These are phyloP conservation scores for Trematomus loennbergii DNA, from an alignment of 2,113 vertebrate genomes.

Conservation along the genomic window DNA sequence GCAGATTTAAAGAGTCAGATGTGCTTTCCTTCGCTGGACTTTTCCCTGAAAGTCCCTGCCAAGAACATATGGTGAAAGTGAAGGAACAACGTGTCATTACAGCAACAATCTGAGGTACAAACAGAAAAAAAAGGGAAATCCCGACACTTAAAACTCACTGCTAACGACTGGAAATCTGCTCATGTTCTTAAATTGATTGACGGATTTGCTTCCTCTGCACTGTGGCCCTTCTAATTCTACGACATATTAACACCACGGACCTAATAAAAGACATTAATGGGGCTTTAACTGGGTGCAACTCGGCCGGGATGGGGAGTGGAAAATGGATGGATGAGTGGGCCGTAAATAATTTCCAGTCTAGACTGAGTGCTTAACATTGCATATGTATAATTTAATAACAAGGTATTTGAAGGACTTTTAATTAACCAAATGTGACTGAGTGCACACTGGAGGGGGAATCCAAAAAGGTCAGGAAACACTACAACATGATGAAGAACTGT, in stretches of 20 bases:
- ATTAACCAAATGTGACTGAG: conserved; percentile 15
- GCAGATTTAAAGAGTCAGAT: conserved; percentile 48
- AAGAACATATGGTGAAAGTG: conserved; percentile 23
- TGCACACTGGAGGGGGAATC: background rate
- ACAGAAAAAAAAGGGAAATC: background rate
- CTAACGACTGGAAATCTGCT: background rate
- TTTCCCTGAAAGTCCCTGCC: conserved; percentile 4
- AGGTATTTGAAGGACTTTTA: conserved; percentile 4
- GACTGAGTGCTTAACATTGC: conserved; percentile 23
- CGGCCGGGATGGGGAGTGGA: background rate
- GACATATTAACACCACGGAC: background rate
- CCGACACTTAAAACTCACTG: background rate
- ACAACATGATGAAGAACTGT: too few relatives aligned
- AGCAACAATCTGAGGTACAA: conserved; percentile 18
- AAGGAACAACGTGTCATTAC: conserved; percentile 6
- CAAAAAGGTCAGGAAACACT: conserved; percentile 14
- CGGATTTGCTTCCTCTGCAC: background rate
- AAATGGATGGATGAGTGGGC: conserved; percentile 14
- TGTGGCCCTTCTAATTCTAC: background rate
- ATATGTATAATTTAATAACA: conserved; percentile 29
- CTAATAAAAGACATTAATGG: background rate
- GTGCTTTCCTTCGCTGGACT: conserved; percentile 16
- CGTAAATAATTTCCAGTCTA: conserved; percentile 23
- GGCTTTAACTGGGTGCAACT: background rate
- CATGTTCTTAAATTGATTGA: background rate